Percentiles rank a stretch among this genome's conserved stretches.
These are phyloP conservation scores for Penelope pileata DNA, from an alignment of 2,113 vertebrate species.

Conservation along the genomic window DNA sequence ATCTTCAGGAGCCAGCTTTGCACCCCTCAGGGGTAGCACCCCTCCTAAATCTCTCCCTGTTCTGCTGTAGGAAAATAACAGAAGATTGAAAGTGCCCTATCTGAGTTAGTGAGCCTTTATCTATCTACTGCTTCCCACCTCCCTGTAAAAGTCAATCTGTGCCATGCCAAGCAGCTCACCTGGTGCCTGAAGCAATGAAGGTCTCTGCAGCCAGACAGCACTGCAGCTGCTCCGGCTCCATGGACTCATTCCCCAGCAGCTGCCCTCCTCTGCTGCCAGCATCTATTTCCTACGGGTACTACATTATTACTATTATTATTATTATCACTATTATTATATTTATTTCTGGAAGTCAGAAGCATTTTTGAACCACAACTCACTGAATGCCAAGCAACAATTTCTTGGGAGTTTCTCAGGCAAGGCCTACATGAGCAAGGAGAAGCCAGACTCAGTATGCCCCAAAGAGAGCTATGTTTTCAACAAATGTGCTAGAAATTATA, in stretches of 20 bases:
- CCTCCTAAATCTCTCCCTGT: not conserved
- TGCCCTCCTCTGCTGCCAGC: not conserved
- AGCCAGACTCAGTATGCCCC: not conserved
- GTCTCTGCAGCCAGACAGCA: fast-evolving
- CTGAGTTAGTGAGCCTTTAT: not conserved
- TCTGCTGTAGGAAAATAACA: not conserved
- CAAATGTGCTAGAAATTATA: not conserved
- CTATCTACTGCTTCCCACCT: not conserved
- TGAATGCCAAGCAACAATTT: not conserved
- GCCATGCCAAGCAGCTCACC: not conserved
- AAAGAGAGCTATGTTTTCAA: not conserved
- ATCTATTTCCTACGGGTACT: not conserved
- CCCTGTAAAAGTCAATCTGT: not conserved
- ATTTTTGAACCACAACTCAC: not conserved
- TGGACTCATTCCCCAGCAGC: not conserved
- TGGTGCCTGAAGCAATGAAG: not conserved
- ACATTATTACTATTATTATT: not conserved
- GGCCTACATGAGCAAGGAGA: not conserved
- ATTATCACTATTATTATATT: not conserved
- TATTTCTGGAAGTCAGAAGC: not conserved
- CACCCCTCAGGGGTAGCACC: not conserved
- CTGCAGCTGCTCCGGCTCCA: fast-evolving
- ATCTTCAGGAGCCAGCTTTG: not conserved
- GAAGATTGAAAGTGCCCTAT: not conserved
- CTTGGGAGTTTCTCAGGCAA: not conserved